Conservation (phyloP, 2,888 invertebrate species). For the Apodemia zela region DNA sequence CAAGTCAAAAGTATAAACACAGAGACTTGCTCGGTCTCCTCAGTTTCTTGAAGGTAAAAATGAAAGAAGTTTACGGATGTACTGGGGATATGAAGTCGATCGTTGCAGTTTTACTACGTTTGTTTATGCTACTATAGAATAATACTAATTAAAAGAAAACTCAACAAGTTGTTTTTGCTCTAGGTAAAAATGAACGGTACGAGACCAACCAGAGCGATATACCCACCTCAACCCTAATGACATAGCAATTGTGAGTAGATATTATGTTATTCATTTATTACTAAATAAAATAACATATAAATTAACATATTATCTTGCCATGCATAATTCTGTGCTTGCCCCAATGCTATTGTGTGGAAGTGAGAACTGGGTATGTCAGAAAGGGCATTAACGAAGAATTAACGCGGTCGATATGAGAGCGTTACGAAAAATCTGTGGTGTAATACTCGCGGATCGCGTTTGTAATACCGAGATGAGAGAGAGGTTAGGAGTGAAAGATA, state of each 20-base stretch:
- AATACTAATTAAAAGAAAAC: constrained; percentile 17
- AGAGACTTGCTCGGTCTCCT: too few relatives aligned
- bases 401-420: too few relatives aligned
- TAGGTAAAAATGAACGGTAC: constrained; percentile 58
- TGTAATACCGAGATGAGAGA: too few relatives aligned
- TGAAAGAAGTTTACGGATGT: not conserved
- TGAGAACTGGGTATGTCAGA: too few relatives aligned
- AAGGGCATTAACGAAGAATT: too few relatives aligned
- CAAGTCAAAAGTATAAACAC: too few relatives aligned
- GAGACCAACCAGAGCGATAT: constrained; percentile 48
- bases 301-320: not conserved
- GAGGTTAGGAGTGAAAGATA: too few relatives aligned
- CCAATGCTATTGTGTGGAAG: too few relatives aligned
- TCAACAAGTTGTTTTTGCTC: constrained; percentile 39
- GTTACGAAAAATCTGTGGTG: too few relatives aligned
- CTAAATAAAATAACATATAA: constrained; percentile 12
- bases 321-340: too few relatives aligned
- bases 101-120: not conserved
- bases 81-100: not conserved
- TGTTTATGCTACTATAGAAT: not conserved
- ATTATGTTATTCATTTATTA: constrained; percentile 27
- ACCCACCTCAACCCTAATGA: constrained; percentile 55
- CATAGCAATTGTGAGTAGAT: constrained; percentile 60
- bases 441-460: too few relatives aligned
- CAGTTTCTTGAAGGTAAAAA: too few relatives aligned